These are phyloP conservation scores for Spinus olivaceus DNA, from an alignment of 2,797 vertebrate genomes.

Conservation along the genomic window DNA sequence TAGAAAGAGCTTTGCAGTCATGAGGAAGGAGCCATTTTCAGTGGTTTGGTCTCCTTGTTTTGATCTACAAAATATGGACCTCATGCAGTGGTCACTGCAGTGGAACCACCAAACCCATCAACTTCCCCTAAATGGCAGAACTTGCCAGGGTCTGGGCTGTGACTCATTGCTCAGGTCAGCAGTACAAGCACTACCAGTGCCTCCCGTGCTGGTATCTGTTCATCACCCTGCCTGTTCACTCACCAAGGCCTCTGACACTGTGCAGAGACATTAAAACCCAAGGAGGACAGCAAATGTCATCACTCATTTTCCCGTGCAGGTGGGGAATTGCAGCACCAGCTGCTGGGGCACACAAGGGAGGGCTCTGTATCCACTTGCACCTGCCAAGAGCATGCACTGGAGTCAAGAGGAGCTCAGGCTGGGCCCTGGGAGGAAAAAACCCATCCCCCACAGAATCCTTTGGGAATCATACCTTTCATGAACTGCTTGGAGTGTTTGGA, in stretches of 20 bases:
- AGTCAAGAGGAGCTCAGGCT: background rate
- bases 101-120: background rate
- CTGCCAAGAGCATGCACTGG: background rate
- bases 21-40: background rate
- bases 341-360: background rate
- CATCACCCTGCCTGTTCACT: background rate
- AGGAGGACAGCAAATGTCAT: background rate
- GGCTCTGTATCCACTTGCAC: background rate
- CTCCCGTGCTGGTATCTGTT: background rate
- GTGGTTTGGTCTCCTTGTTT: background rate
- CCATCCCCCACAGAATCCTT: background rate
- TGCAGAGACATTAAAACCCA: background rate
- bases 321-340: background rate
- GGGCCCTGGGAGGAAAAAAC: background rate
- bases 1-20: background rate
- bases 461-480: background rate
- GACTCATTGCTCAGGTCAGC: background rate
- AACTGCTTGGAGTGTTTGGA: background rate
- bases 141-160: background rate
- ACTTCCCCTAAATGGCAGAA: background rate
- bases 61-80: background rate
- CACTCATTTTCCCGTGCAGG: background rate
- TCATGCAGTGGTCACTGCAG: background rate
- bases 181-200: background rate
- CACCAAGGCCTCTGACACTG: background rate